Conservation (phyloP, 2,797 vertebrate genomes). For the Sebastes nivosus region DNA sequence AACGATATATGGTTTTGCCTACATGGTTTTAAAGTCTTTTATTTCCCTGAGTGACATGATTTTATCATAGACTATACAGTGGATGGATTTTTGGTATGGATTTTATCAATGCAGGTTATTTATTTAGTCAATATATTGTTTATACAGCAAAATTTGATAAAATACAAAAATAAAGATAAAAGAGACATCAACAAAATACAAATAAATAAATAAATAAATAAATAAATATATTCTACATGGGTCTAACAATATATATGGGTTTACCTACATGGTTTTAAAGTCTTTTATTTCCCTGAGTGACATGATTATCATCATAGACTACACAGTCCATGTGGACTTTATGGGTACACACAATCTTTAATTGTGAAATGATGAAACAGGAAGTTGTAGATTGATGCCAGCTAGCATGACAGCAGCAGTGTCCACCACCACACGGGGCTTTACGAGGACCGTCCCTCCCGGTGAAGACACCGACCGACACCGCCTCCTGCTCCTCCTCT, state of each 20-base stretch:
- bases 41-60: too few relatives aligned
- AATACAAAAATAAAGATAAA: too few relatives aligned
- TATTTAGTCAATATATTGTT: too few relatives aligned
- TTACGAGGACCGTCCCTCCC: constrained; percentile 40
- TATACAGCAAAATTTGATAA: too few relatives aligned
- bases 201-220: neutral
- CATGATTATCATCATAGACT: neutral
- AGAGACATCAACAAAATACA: too few relatives aligned
- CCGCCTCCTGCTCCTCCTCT: constrained; percentile 38
- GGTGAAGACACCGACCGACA: constrained; percentile 26
- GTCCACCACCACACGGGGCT: neutral
- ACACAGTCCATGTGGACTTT: neutral
- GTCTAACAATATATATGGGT: neutral
- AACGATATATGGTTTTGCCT: too few relatives aligned
- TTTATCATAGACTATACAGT: too few relatives aligned
- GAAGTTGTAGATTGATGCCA: constrained; percentile 34
- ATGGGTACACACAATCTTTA: neutral
- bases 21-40: too few relatives aligned
- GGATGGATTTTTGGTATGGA: too few relatives aligned
- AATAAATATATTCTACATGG: neutral
- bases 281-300: neutral
- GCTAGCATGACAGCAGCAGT: constrained; percentile 9
- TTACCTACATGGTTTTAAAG: too few relatives aligned
- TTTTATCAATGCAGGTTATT: too few relatives aligned
- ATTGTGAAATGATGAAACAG: constrained; percentile 44